phyloP scores from a whole-genome alignment of 2,113 vertebrate genomes.

The Sinocyclocheilus rhinocerous region DNA sequence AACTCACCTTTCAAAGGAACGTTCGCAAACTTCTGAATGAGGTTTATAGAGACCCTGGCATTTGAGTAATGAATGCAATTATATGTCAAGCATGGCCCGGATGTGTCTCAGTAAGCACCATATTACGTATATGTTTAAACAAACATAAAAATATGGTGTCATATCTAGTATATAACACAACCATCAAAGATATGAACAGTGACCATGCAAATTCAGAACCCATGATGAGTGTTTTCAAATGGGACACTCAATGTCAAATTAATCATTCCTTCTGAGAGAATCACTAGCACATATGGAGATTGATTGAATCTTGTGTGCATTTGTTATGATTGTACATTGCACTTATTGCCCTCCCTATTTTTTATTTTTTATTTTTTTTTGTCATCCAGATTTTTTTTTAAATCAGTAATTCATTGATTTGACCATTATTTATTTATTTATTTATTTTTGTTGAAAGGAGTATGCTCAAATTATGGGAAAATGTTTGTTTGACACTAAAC shows the following conservation, averaged over 20 bases:
- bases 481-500: not conserved
- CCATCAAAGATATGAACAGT: not conserved
- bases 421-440: not conserved
- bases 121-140: not conserved
- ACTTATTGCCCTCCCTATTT: not conserved
- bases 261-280: slow-evolving; percentile 14
- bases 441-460: not conserved
- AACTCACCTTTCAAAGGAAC: not conserved
- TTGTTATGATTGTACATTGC: not conserved
- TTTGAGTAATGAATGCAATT: slow-evolving; percentile 7
- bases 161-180: not conserved
- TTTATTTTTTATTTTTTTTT: not conserved
- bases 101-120: not conserved
- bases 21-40: not conserved
- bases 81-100: not conserved
- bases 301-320: not conserved
- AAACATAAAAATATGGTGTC: slow-evolving; percentile 3
- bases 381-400: not conserved
- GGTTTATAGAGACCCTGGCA: slow-evolving; percentile 13
- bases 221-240: not conserved
- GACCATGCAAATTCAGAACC: not conserved
- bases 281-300: not conserved
- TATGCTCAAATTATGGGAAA: not conserved
- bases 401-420: not conserved
- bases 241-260: slow-evolving; percentile 11